A percentile compares a stretch with the other conserved stretches of the same genome.
Conservation (phyloP, 2,797 vertebrate genomes). For the Argya squamiceps region DNA sequence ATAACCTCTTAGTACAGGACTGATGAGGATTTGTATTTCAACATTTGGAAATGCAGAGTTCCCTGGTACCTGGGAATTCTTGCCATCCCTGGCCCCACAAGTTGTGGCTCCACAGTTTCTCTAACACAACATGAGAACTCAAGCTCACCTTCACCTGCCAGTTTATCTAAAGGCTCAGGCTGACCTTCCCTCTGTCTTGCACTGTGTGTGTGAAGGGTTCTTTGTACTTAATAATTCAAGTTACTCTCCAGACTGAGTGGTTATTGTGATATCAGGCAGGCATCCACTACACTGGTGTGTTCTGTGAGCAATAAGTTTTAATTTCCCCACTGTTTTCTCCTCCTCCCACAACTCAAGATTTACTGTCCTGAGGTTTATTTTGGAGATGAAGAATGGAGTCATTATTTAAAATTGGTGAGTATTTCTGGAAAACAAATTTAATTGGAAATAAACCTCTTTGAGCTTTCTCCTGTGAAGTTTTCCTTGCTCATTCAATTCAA, state of each 20-base stretch:
- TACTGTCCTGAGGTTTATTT: background rate
- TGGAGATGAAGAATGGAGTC: background rate
- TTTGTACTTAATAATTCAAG: background rate
- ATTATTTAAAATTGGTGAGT: background rate
- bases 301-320: background rate
- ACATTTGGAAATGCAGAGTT: background rate
- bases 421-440: background rate
- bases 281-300: background rate
- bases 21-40: background rate
- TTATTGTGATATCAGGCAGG: background rate
- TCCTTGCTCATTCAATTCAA: background rate
- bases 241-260: background rate
- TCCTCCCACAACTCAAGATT: background rate
- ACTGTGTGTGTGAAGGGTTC: background rate
- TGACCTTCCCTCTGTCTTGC: background rate
- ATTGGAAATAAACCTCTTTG: background rate
- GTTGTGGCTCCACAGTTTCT: rapidly evolving
- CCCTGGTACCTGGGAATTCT: background rate
- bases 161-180: background rate
- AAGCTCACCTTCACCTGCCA: background rate
- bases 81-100: background rate
- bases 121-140: background rate
- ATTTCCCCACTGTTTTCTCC: background rate
- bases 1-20: background rate
- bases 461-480: background rate